Base-by-base conservation (phyloP, 1,140 invertebrate genomes). In the Drosophila suzukii region DNA sequence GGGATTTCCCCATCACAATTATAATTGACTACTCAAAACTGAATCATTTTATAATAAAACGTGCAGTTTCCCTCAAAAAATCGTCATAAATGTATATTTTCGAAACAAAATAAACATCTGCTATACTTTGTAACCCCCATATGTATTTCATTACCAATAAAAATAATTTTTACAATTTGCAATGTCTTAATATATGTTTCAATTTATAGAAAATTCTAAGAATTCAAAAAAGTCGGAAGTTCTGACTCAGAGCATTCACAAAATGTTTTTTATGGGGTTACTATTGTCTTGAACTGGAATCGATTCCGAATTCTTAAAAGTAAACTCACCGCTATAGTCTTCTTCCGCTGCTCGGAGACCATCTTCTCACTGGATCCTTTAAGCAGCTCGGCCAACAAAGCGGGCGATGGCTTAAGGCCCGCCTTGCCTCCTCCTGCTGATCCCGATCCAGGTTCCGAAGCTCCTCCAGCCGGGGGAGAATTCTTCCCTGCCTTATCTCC, bases 321-420 rank as follows among this genome's bases (percentile, higher is more conserved):
- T 5, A 8, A 2, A 90, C 91, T 86, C 50, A 92, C 91, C 86
- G 91, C 80, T 75, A 82, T 78, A 10, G 82, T 92, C 61, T 92
- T 90, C 72, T 92, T 71, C 0, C 84, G 80, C 58, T 92, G 91
- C 65, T 92, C 93, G 34, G 94, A 94, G 6, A 95, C 94, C 38
- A 96, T 93, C 59, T 95, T 94, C 90, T 97, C 96, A 11, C 96
- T 96, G 76, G 95, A 96, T 17, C 96, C 96, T 58, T 95, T 94
- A 13, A 97, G 93, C 41, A 97, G 92, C 85, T 96, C 95, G 12
- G 95, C 95, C 32, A 97, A 92, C 27, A 96, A 91, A 81, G 96
- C 95, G 0, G 94, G 95, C 53, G 95, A 95, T 3, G 95, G 94
- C 78, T 95, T 94, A 17, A 94, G 60, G 80, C 89, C 50, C 53